Base-by-base conservation (phyloP, 2,888 invertebrate species). In the Pycnomerus fuliginosus region DNA sequence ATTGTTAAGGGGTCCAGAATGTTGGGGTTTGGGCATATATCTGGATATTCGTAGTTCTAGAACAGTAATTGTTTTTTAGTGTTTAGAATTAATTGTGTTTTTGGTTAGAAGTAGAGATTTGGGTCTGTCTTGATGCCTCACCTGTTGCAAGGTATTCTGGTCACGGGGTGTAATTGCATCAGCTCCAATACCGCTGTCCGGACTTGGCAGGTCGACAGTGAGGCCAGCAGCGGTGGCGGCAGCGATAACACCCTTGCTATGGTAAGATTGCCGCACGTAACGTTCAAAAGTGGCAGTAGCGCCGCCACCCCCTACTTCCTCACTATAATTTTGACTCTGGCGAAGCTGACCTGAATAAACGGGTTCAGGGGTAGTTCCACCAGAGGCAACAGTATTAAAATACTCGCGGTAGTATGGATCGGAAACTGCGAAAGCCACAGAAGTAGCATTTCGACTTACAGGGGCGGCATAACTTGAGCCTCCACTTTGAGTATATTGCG, bases 151-250 rank as follows among this genome's bases (percentile, higher is more conserved):
- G 70, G 88, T 84, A 68, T 88, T 87, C 76, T 91, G 90, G 75
- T 90, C 90, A 65, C 90, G 78, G 52, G 93, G 92, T 48, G 93
- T 93, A 70, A 92, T 90, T 59, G 92, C 90, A 68, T 93, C 91
- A 23, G 92, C 90, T 53, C 95, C 95, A 68, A 96, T 95, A 53
- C 96, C 96, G 68, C 91, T 91, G 77, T 96, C 96, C 16, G 94
- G 93, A 61, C 93, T 93, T 16, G 95, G 94, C 68, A 96, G 82
- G 76, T 95, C 95, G 67, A 93, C 93, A 35, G 92, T 91, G 58
- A 93, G 83, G 27, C 90, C 90, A 53, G 85, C 85, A 44, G 84
- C 84, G 56, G 83, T 82, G 64, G 84, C 84, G 49, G 85, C 85
- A 58, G 83, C 82, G 66, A 89, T 80, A 67, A 84, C 79, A 65